Evolutionary conservation across 1,140 invertebrate species (phyloP).

Genomic region (Drosophila orosa): DNA sequence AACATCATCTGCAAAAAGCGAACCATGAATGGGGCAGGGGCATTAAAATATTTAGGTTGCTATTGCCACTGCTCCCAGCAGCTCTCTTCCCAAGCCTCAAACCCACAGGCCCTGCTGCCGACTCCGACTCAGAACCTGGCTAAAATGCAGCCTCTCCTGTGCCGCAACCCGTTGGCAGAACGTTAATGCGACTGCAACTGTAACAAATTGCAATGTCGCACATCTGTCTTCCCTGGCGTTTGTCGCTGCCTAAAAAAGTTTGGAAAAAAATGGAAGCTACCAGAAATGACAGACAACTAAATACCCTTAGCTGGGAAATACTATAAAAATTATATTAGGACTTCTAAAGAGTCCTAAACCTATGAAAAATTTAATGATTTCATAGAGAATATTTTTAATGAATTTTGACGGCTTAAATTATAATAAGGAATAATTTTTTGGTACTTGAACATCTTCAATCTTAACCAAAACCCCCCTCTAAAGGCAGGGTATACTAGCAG

Average conservation of each 20-base stretch:
- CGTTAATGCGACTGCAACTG: conserved; percentile 81
- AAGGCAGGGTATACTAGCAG: conserved; percentile 4
- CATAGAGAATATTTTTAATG: too few species aligned
- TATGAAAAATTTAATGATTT: background rate
- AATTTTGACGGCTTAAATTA: too few species aligned
- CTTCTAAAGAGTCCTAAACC: background rate
- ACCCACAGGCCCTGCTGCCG: conserved; percentile 25
- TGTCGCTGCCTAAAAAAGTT: conserved; percentile 52
- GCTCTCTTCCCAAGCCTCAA: conserved; percentile 50
- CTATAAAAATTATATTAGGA: background rate
- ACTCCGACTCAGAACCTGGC: conserved; percentile 28
- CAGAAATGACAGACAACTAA: background rate
- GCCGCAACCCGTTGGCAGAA: conserved; percentile 29
- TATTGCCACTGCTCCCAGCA: conserved; percentile 39
- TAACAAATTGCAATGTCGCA: conserved; percentile 82
- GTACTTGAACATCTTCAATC: background rate
- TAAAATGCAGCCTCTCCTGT: conserved; percentile 23
- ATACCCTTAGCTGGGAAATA: conserved; percentile 6
- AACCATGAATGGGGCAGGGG: conserved; percentile 76
- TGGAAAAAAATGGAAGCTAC: conserved; percentile 16
- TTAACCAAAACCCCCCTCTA: background rate
- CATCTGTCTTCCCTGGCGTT: conserved; percentile 77
- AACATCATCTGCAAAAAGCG: conserved; percentile 68
- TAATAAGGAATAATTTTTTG: too few species aligned
- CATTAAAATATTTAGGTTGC: conserved; percentile 82